These are phyloP conservation scores for pig (Sus scrofa) DNA, from an alignment of 2,113 vertebrate species.

Conservation along the genomic window DNA sequence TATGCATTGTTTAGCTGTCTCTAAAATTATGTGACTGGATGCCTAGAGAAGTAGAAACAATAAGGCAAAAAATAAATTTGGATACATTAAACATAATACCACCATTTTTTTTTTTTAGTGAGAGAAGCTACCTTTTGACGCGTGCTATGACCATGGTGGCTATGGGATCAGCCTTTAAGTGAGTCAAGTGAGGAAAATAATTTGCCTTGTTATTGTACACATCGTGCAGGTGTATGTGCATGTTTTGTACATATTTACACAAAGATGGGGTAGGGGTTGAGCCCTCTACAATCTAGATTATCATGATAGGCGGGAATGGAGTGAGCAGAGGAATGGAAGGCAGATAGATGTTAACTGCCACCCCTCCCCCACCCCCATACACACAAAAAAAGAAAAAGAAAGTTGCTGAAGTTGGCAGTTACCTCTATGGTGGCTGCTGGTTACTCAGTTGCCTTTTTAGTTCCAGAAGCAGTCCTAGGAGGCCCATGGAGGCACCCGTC, in stretches of 20 bases:
- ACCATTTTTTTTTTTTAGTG: not conserved
- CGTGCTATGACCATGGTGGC: not conserved
- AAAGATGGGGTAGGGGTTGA: not conserved
- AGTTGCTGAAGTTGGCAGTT: not conserved
- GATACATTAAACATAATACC: not conserved
- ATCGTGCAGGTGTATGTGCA: not conserved
- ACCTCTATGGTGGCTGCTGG: not conserved
- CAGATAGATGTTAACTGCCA: not conserved
- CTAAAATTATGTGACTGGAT: not conserved
- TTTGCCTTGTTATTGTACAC: not conserved
- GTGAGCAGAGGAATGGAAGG: not conserved
- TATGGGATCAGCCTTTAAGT: not conserved
- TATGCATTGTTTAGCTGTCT: not conserved
- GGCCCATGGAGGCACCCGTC: not conserved
- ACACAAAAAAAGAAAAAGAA: not conserved
- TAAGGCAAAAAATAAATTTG: not conserved
- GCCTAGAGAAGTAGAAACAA: not conserved
- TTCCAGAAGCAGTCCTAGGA: not conserved
- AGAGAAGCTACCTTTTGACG: conserved; percentile 15
- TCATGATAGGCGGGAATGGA: too few species aligned
- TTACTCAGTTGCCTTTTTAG: not conserved
- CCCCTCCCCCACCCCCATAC: not conserved
- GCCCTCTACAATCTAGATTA: not conserved
- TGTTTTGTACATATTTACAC: not conserved
- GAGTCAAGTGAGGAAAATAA: not conserved